phyloP scores from a whole-genome alignment of 2,888 invertebrate species.

The Lithophane semibrunnea region DNA sequence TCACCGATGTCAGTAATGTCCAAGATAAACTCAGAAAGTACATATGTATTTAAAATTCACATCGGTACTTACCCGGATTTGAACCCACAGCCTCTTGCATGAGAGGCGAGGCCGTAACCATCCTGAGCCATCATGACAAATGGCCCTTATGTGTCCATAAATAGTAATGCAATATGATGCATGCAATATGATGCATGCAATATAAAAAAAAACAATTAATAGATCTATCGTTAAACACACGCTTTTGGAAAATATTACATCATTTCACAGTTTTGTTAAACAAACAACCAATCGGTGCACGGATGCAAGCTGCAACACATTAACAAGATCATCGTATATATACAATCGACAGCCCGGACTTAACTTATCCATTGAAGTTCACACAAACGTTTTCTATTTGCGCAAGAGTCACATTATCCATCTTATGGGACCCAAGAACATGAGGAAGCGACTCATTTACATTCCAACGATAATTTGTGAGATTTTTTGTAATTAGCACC shows the following conservation, averaged over 20 bases:
- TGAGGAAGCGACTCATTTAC: constrained; percentile 67
- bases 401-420: constrained; percentile 50
- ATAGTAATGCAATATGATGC: not conserved
- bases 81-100: not conserved
- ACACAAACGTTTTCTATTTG: constrained; percentile 58
- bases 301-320: constrained; percentile 9
- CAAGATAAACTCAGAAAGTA: not conserved
- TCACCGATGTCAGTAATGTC: not conserved
- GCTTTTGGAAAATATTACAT: not conserved
- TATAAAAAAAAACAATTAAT: not conserved
- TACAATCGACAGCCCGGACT: constrained; percentile 18
- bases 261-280: constrained; percentile 22
- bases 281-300: not conserved
- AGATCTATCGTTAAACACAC: not conserved
- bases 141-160: not conserved
- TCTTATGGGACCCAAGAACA: constrained; percentile 46
- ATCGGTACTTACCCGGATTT: not conserved
- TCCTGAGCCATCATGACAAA: not conserved
- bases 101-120: not conserved
- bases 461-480: constrained; percentile 70
- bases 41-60: not conserved
- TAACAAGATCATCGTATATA: not conserved
- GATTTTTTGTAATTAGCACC: constrained; percentile 71
- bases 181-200: too few species aligned
- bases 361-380: constrained; percentile 37